phyloP scores from a whole-genome alignment of 1,140 invertebrate species.

The Gonioctena quinquepunctata region DNA sequence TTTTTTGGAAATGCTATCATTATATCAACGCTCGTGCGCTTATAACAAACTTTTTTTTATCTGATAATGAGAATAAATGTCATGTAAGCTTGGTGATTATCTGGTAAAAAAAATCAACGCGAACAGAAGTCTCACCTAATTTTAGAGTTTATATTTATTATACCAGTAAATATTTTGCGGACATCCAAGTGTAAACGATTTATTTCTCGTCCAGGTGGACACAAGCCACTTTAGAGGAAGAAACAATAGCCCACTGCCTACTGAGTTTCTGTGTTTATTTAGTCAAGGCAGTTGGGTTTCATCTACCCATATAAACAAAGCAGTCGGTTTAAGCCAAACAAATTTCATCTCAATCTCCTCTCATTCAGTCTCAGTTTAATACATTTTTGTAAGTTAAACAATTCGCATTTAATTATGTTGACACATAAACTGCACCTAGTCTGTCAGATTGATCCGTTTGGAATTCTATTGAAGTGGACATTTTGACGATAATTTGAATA shows the following conservation, averaged over 20 bases:
- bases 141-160: not conserved
- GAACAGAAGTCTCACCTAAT: not conserved
- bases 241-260: constrained; percentile 31
- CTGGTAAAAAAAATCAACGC: not conserved
- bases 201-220: constrained; percentile 32
- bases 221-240: constrained; percentile 37
- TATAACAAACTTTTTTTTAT: too few relatives aligned
- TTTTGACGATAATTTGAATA: not conserved
- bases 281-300: constrained; percentile 39
- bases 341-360: constrained; percentile 33
- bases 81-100: too few relatives aligned
- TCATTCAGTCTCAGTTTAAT: constrained; percentile 18
- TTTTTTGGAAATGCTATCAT: too few relatives aligned
- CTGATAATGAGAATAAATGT: too few relatives aligned
- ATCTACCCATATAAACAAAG: constrained; percentile 39
- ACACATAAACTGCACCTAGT: not conserved
- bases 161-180: constrained; percentile 6
- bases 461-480: not conserved
- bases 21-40: too few relatives aligned
- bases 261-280: constrained; percentile 38
- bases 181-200: constrained; percentile 14
- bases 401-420: not conserved
- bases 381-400: constrained; percentile 4
- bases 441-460: not conserved
- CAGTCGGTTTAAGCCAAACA: constrained; percentile 34